These are phyloP conservation scores for Laupala kohalensis DNA, from an alignment of 1,140 invertebrate species.

Conservation along the genomic window DNA sequence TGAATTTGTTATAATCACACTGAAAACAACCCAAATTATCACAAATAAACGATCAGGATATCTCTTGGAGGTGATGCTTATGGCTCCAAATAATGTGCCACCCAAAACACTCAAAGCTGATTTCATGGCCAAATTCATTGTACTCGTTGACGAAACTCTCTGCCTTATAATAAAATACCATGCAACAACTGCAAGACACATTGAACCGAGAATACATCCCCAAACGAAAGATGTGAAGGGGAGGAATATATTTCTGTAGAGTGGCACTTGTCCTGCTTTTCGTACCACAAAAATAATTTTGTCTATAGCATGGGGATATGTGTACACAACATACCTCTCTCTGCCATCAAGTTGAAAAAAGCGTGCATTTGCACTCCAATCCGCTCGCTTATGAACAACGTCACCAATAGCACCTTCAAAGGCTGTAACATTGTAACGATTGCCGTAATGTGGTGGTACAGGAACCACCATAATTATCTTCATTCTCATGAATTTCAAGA, in stretches of 20 bases:
- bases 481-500: background rate
- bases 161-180: background rate
- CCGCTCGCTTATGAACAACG: background rate
- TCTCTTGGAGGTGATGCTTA: background rate
- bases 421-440: background rate
- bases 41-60: background rate
- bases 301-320: background rate
- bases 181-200: background rate
- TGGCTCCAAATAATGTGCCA: background rate
- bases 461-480: background rate
- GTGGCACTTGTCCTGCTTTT: background rate
- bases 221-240: background rate
- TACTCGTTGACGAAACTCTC: background rate
- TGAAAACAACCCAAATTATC: background rate
- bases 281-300: background rate
- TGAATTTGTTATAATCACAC: background rate
- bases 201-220: background rate
- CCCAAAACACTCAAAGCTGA: background rate
- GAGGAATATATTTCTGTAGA: background rate
- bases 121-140: background rate
- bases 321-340: background rate
- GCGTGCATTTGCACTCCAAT: background rate
- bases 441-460: background rate
- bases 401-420: background rate
- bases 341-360: background rate